These are phyloP conservation scores for Entomobrya proxima DNA, from an alignment of 2,888 invertebrate genomes.

Conservation along the genomic window DNA sequence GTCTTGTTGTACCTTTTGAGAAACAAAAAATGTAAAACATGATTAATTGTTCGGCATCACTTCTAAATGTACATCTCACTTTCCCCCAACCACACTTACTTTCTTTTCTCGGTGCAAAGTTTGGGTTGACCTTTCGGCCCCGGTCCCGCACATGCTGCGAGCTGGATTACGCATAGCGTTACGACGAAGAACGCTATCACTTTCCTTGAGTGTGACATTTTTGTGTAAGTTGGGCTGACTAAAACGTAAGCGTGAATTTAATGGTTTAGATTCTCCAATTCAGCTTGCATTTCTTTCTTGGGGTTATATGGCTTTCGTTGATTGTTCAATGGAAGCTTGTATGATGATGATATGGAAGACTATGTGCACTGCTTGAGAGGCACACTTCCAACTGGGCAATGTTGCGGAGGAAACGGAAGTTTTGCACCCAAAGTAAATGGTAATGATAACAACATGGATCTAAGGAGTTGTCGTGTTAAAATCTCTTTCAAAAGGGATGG, in stretches of 20 bases:
- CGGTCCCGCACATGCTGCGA: constrained; percentile 44
- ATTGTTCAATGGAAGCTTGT: not conserved
- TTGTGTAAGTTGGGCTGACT: not conserved
- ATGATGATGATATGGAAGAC: not conserved
- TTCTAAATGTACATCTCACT: not conserved
- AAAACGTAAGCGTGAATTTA: not conserved
- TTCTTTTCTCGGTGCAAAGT: constrained; percentile 69
- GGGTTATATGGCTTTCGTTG: not conserved
- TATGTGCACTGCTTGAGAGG: not conserved
- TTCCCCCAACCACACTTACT: constrained; percentile 7
- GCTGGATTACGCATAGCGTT: constrained; percentile 32
- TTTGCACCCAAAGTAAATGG: not conserved
- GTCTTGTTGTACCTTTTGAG: constrained; percentile 82
- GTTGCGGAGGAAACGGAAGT: not conserved
- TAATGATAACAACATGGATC: not conserved
- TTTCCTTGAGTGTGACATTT: constrained; percentile 43
- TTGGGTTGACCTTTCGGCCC: constrained; percentile 66
- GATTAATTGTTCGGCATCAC: not conserved
- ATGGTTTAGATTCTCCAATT: not conserved
- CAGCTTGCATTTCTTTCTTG: constrained; percentile 22
- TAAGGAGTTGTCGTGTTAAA: not conserved
- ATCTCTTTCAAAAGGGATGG: not conserved
- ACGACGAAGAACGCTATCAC: constrained; percentile 28
- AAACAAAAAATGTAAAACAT: not conserved
- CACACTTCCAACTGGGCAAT: not conserved